Evolutionary conservation across 1,140 invertebrate genomes (phyloP), one percentile per base, ranked within the genome.

Genomic region (Drusus annulatus): DNA sequence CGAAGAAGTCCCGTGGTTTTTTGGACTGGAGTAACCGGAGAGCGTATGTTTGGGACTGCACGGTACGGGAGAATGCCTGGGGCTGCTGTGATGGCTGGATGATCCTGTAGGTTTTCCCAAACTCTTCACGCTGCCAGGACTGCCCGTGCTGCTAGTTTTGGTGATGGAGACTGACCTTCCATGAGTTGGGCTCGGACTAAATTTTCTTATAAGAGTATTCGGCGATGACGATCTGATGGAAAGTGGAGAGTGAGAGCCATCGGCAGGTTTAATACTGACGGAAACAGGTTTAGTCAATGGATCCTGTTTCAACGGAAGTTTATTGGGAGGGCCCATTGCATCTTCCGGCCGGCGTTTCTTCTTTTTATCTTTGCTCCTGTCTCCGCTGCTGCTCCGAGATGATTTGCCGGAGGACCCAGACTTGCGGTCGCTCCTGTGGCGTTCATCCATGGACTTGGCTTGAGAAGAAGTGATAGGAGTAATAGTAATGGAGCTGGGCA

Each of bases 311-410:
- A 90, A 89, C 0, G 94, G 93, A 6, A 95, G 89, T 87, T 96
- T 96, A 63, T 95, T 94, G 0, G 95, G 95, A 2, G 95, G 95
- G 4, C 95, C 95, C 95, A 96, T 96, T 0, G 94, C 93, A 83
- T 95, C 93, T 79, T 95, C 94, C 74, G 94, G 90, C 82, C 95
- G 95, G 28, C 94, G 91, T 84, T 96, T 95, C 82, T 93, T 91
- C 85, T 94, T 94, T 85, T 95, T 96, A 68, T 96, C 94, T 80
- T 94, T 86, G 65, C 92, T 88, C 75, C 76, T 95, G 69, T 96
- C 94, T 80, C 94, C 86, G 65, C 92, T 88, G 80, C 76, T 88
- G 85, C 36, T 85, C 83, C 76, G 83, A 76, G 80, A 86, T 60
- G 87, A 87, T 75, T 89, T 88, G 21, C 76, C 50, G 78, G 91